Evolutionary conservation across 2,888 invertebrate species (phyloP), one percentile per base, ranked within the genome.

Genomic region (Scelioninae gen. 1): DNA sequence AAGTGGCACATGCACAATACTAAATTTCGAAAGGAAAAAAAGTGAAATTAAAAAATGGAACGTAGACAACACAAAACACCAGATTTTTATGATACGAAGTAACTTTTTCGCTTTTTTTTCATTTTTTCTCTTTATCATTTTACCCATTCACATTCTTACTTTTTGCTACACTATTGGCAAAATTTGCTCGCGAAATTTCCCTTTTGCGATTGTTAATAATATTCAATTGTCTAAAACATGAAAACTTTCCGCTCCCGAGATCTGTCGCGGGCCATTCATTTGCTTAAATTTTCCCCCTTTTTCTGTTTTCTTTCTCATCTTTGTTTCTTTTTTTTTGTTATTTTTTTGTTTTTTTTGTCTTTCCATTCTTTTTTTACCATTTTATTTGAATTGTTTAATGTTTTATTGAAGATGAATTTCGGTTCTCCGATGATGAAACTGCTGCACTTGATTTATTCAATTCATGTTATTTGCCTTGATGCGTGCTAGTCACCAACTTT

Each of bases 1-100:
- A 91, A 89, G 91, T 91, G 89, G 90, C 89, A 92, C 91, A 89
- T 90, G 89, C 90, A 92, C 91, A 90, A 90, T 91, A 91, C 89
- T 91, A 91, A 89, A 91, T 91, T 71, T 63, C 3, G 43, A 49
- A 49, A 16, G 16, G 11, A 11, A 60, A 65, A 63, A 49, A 60
- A 62, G 38, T 8, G n/a, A 31, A 53, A 68, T 68, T 53, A 90
- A 91, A 91, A 76, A 72, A 29, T 16, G 23, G 32, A 91, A 91
- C 89, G 89, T 84, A 87, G 90, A 91, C 90, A 90, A 91, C 89
- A 92, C 90, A 91, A 91, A 90, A 90, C 89, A 91, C 88, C 90
- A 89, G 88, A 91, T 89, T 91, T 89, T 89, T 23, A 47, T 60
- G 11, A 43, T 65, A 71, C 23, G 23, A 79, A 40, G 10, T 78